A percentile compares a stretch with the other conserved stretches of the same genome.
phyloP scores from a whole-genome alignment of 30 jellyfish, hydroid and myxozoan species.

The Nemopilema nomurai region DNA sequence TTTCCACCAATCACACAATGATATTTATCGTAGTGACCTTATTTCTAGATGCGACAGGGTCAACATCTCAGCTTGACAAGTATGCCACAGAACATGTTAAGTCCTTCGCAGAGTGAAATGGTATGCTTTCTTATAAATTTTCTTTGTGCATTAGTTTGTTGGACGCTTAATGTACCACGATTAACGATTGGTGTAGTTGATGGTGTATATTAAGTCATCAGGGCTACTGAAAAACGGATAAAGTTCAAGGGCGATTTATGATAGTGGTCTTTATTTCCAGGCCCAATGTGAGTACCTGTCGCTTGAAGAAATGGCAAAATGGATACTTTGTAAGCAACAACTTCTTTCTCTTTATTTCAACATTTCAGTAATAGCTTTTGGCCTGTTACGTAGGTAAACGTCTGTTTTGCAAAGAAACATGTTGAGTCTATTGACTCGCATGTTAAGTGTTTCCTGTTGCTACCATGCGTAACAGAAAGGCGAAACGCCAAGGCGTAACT shows the following conservation, averaged over 20 bases:
- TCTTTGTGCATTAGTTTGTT: not conserved
- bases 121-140: slow-evolving; percentile 52
- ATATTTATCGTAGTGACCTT: not conserved
- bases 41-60: slow-evolving; percentile 86
- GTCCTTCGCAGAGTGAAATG: slow-evolving; percentile 88
- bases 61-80: slow-evolving; percentile 82
- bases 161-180: no score
- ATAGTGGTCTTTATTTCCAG: slow-evolving; percentile 21
- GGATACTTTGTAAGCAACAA: slow-evolving; percentile 77
- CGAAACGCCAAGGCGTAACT: not conserved
- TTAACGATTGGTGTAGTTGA: no score
- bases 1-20: no score
- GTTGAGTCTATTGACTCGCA: no score
- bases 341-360: not conserved
- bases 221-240: no score
- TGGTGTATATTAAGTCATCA: no score
- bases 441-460: no score
- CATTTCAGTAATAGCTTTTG: not conserved
- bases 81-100: slow-evolving; percentile 88
- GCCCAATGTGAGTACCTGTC: slow-evolving; percentile 93
- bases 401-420: no score
- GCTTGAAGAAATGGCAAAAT: slow-evolving; percentile 81
- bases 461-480: not conserved
- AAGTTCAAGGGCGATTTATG: no score
- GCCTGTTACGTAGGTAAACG: no score